Percentiles rank a stretch among this genome's conserved stretches.
Evolutionary conservation across 2,888 invertebrate genomes (phyloP).

Genomic region (Melinaea marsaeus): DNA sequence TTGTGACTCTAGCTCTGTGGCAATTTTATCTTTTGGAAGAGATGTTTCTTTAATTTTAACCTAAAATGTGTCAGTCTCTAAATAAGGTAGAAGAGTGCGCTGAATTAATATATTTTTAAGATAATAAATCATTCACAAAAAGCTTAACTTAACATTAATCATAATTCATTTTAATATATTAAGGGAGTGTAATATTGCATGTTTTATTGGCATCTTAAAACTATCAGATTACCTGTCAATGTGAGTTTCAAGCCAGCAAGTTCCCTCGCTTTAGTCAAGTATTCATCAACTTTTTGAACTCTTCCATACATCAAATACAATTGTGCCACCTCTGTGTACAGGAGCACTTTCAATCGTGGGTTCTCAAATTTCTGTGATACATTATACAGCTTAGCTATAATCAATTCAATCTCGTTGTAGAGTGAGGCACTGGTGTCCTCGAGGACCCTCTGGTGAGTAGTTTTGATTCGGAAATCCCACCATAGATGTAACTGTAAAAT

Average conservation of each 20-base stretch:
- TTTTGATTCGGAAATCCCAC: constrained; percentile 87
- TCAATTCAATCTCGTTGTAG: constrained; percentile 76
- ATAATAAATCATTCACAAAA: no score
- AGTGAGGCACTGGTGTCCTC: constrained; percentile 86
- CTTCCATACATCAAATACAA: constrained; percentile 86
- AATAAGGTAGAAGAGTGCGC: no score
- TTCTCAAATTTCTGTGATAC: constrained; percentile 52
- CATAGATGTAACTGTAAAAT: constrained; percentile 67
- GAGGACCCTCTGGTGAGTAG: constrained; percentile 85
- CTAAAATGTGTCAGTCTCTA: no score
- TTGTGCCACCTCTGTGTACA: constrained; percentile 78
- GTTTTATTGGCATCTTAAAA: background rate
- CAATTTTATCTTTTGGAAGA: no score
- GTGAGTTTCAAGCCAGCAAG: constrained; percentile 82
- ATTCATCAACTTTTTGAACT: constrained; percentile 82
- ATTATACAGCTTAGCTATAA: constrained; percentile 66
- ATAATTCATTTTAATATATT: background rate
- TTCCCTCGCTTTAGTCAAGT: constrained; percentile 80
- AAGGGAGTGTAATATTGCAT: background rate
- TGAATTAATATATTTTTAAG: no score
- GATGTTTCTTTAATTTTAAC: no score
- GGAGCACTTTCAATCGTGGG: constrained; percentile 59
- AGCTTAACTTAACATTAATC: no score
- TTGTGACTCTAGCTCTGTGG: no score
- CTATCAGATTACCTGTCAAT: constrained; percentile 77